phyloP scores from a whole-genome alignment of 2,113 vertebrate species.

The Oophaga pumilio region DNA sequence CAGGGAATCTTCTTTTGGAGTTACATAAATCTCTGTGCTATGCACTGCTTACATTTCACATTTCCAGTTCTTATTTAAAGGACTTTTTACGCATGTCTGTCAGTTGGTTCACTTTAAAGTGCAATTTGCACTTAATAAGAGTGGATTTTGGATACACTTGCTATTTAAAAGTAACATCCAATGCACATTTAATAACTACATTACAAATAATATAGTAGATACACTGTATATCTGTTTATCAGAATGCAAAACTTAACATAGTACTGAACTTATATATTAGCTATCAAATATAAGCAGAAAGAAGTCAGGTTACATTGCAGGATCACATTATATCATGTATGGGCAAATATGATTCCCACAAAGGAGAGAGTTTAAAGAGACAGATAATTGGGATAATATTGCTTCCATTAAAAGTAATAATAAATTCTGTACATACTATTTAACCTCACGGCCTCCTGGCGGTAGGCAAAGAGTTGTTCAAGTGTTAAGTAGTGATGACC shows the following conservation, averaged over 20 bases:
- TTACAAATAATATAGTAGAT: neutral
- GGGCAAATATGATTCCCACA: neutral
- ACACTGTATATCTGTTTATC: neutral
- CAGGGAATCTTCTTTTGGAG: too few species aligned
- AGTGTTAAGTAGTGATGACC: conserved; percentile 23
- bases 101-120: neutral
- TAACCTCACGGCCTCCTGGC: too few species aligned
- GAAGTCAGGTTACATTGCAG: neutral
- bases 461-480: neutral
- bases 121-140: neutral
- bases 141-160: neutral
- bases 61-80: neutral
- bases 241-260: neutral
- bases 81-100: neutral
- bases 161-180: too few species aligned
- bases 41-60: neutral
- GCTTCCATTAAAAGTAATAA: neutral
- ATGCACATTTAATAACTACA: neutral
- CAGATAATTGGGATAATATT: neutral
- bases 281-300: too few species aligned
- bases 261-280: neutral
- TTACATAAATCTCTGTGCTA: too few species aligned
- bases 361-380: neutral
- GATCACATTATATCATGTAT: neutral
- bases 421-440: neutral